Evolutionary conservation across 2,888 invertebrate species (phyloP).

Genomic region (Creontiades dilutus): DNA sequence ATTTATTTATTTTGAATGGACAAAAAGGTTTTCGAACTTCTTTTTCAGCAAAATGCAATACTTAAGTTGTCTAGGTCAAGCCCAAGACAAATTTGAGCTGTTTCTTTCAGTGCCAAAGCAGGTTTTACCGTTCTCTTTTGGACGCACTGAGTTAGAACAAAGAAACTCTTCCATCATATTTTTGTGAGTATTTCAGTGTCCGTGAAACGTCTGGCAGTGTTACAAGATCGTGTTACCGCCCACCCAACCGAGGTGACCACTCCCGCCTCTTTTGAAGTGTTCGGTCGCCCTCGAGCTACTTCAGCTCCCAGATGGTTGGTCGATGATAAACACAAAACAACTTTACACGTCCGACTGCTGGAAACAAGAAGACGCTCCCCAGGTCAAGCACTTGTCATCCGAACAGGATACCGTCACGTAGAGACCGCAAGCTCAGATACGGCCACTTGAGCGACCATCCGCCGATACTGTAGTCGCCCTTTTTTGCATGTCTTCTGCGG

Average conservation of each 20-base stretch:
- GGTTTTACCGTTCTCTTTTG: no score
- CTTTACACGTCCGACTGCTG: neutral
- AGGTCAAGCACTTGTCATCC: conserved; percentile 19
- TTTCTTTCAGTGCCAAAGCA: no score
- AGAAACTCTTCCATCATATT: neutral
- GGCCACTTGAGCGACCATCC: neutral
- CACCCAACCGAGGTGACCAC: conserved; percentile 5
- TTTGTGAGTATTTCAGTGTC: neutral
- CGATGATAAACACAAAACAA: conserved; percentile 20
- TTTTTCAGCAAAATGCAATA: no score
- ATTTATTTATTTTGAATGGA: no score
- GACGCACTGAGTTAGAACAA: no score
- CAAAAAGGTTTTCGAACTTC: no score
- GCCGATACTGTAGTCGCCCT: neutral
- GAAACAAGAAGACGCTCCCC: conserved; percentile 24
- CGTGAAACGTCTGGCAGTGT: conserved; percentile 22
- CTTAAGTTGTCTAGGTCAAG: no score
- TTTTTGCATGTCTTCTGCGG: conserved; percentile 26
- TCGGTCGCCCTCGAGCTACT: neutral
- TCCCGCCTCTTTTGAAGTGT: conserved; percentile 36
- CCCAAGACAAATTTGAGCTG: no score
- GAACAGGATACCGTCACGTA: conserved; percentile 19
- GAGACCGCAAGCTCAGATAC: conserved; percentile 10
- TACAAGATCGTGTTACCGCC: conserved; percentile 32
- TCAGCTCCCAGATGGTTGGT: neutral